phyloP scores from a whole-genome alignment of 2,888 invertebrate genomes.

The Patella depressa region DNA sequence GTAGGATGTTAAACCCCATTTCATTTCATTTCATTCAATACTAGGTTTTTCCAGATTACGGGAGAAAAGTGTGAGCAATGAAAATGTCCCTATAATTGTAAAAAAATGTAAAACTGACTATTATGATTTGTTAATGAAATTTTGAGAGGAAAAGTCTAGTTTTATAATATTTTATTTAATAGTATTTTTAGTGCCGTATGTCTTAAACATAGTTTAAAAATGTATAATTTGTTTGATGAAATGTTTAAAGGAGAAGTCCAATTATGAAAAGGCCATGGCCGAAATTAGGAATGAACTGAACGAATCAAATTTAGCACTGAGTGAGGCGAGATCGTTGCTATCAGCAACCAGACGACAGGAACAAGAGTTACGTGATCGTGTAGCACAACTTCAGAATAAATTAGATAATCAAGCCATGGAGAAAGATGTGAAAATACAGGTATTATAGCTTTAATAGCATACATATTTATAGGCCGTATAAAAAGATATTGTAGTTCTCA shows the following conservation, averaged over 20 bases:
- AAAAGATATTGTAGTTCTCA: no score
- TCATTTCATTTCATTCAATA: no score
- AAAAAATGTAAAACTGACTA: no score
- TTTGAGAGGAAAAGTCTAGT: no score
- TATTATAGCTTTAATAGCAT: conserved; percentile 1
- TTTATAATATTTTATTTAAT: no score
- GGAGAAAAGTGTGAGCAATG: no score
- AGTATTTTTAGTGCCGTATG: no score
- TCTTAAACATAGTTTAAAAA: not conserved
- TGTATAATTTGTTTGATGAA: not conserved
- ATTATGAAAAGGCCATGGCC: conserved; percentile 39
- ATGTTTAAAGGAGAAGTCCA: conserved; percentile 38
- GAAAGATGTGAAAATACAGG: conserved; percentile 30
- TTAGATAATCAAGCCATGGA: conserved; percentile 38
- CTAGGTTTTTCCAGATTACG: no score
- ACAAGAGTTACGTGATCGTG: conserved; percentile 48
- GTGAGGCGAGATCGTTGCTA: conserved; percentile 56
- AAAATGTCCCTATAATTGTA: no score
- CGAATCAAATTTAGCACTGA: conserved; percentile 56
- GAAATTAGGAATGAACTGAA: conserved; percentile 75
- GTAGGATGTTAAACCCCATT: no score
- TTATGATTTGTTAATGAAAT: no score
- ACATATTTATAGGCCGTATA: no score
- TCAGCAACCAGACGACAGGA: conserved; percentile 65
- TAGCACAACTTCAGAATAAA: conserved; percentile 33